These are phyloP conservation scores for Tiliqua scincoides DNA, from an alignment of 2,113 vertebrate species.

Conservation along the genomic window DNA sequence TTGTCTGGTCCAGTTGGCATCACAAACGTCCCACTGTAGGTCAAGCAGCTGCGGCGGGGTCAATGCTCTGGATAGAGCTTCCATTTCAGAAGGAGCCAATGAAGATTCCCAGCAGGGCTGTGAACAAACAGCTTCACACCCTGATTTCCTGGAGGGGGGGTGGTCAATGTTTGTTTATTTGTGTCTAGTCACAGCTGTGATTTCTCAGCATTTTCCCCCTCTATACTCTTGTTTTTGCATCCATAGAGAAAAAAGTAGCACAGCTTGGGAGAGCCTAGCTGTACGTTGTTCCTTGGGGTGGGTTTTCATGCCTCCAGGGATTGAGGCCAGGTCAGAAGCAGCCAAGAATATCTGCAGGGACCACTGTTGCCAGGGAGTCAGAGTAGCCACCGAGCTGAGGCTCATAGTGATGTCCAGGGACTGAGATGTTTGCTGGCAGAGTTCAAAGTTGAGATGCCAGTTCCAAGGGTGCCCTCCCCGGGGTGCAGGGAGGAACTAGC, in stretches of 20 bases:
- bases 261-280: not conserved
- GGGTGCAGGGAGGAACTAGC: not conserved
- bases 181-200: not conserved
- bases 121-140: not conserved
- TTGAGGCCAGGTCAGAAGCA: not conserved
- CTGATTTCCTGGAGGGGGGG: fast-evolving
- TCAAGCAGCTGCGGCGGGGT: not conserved
- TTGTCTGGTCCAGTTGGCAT: not conserved
- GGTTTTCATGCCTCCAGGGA: not conserved
- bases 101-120: not conserved
- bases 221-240: too few species aligned
- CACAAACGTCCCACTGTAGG: not conserved
- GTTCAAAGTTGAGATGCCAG: not conserved
- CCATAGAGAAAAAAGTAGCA: not conserved
- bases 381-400: not conserved
- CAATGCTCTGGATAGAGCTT: not conserved
- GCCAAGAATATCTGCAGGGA: not conserved
- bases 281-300: not conserved
- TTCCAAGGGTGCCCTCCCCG: too few species aligned
- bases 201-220: not conserved
- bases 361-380: not conserved
- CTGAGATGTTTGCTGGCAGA: not conserved
- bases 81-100: not conserved
- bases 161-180: not conserved
- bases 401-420: not conserved